Evolutionary conservation across 2,888 invertebrate species (phyloP).

Genomic region (Drosophila planitibia): DNA sequence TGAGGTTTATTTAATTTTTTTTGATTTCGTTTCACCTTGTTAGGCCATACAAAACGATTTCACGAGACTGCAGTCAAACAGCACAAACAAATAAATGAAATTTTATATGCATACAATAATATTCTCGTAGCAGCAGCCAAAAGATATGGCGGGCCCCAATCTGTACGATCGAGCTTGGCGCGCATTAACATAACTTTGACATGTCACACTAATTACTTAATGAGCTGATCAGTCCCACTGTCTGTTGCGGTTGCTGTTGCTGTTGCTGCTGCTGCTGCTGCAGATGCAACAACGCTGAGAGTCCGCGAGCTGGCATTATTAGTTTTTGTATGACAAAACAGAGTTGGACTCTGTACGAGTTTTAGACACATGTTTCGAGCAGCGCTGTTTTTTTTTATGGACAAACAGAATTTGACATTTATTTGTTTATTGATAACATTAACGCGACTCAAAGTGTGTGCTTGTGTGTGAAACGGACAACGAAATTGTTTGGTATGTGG

Average conservation of each 20-base stretch:
- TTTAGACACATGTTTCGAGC: slow-evolving; percentile 37
- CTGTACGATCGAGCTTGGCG: slow-evolving; percentile 57
- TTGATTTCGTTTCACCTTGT: slow-evolving; percentile 76
- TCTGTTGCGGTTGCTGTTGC: slow-evolving; percentile 3
- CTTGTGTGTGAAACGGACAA: slow-evolving; percentile 49
- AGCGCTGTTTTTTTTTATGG: slow-evolving; percentile 34
- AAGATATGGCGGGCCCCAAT: slow-evolving; percentile 71
- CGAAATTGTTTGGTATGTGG: slow-evolving; percentile 22
- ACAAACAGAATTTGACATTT: slow-evolving; percentile 57
- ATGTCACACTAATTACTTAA: slow-evolving; percentile 85
- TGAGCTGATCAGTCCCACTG: slow-evolving; percentile 68
- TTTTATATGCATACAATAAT: slow-evolving; percentile 66
- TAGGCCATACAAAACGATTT: slow-evolving; percentile 72
- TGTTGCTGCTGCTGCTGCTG: not conserved
- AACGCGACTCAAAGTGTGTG: slow-evolving; percentile 65
- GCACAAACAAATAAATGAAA: slow-evolving; percentile 62
- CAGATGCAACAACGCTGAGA: slow-evolving; percentile 1
- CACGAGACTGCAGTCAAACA: slow-evolving; percentile 54
- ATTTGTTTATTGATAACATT: slow-evolving; percentile 63
- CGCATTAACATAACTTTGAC: slow-evolving; percentile 82
- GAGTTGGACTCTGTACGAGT: slow-evolving; percentile 20
- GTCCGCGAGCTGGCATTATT: slow-evolving; percentile 35
- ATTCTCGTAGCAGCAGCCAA: slow-evolving; percentile 48
- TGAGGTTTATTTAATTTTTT: slow-evolving; percentile 32
- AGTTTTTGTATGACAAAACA: slow-evolving; percentile 32